Base-by-base conservation (phyloP, 2,888 invertebrate genomes). In the Drosophila formosana region DNA sequence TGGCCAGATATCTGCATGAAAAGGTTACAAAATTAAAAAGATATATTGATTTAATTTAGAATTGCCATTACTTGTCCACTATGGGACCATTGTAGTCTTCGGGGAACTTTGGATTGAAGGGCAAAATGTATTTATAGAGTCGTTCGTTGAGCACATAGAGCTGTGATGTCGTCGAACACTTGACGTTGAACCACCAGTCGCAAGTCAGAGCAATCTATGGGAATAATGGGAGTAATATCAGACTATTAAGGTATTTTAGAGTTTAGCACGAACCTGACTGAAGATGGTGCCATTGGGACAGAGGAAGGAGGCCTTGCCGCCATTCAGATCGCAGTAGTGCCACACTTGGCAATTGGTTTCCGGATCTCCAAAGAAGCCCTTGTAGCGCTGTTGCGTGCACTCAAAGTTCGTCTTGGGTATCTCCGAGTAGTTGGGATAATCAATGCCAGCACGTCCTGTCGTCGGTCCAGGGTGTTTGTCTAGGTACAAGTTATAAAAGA, bases 101-200 rank as follows among this genome's bases (percentile, higher is more conserved):
- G 0, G 97, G 97, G 89, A 97, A 97, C 91, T 96, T 97, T 0
- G 97, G 97, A 82, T 96, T 95, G 79, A 96, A 95, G 3, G 97
- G 97, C 77, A 97, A 91, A 72, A 97, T 97, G 89, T 96, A 97
- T 90, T 97, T 97, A 93, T 97, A 97, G 3, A 97, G 94, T 71
- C 97, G 94, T 92, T 97, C 97, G 86, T 97, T 97, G 4, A 97
- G 93, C 3, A 97, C 97, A 91, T 97, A 97, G 0, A 97, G 94
- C 91, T 97, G 97, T 0, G 96, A 93, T 0, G 97, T 97, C 11
- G 96, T 95, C 28, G 96, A 95, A 91, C 97, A 97, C 85, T 96
- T 95, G 0, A 97, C 97, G 91, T 97, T 97, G 92, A 96, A 97
- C 97, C 97, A 97, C 97, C 97, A 97, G 91, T 97, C 97, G 89